These are phyloP conservation scores for Conomelus anceps DNA, from an alignment of 2,888 invertebrate species.

Conservation along the genomic window DNA sequence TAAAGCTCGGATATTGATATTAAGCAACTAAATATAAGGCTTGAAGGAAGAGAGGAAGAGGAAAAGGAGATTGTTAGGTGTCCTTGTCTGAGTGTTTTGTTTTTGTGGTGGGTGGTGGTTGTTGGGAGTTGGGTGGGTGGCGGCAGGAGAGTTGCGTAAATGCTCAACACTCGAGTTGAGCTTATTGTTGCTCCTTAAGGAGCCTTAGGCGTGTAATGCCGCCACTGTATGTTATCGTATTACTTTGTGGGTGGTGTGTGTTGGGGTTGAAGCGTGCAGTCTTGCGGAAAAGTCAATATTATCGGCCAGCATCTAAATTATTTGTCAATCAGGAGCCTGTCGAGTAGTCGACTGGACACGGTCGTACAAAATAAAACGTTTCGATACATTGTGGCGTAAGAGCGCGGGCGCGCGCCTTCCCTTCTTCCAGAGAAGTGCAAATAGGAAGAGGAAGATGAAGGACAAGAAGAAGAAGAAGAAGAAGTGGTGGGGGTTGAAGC, in stretches of 20 bases:
- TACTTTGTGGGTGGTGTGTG: background rate
- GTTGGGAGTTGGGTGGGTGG: no score
- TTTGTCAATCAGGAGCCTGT: slow-evolving; percentile 25
- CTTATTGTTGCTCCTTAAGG: background rate
- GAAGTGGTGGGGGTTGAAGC: slow-evolving; percentile 31
- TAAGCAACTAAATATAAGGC: background rate
- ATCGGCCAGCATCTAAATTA: slow-evolving; percentile 24
- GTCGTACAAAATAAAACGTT: slow-evolving; percentile 26
- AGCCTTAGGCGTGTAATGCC: background rate
- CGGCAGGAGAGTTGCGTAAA: background rate
- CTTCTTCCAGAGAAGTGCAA: background rate
- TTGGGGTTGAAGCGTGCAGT: no score
- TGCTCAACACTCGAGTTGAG: background rate
- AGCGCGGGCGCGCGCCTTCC: background rate
- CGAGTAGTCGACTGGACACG: no score
- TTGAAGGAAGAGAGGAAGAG: background rate
- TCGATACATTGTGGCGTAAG: slow-evolving; percentile 23
- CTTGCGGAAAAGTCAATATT: slow-evolving; percentile 30
- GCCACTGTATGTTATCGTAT: background rate
- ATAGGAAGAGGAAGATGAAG: slow-evolving; percentile 25
- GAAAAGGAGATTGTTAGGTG: background rate
- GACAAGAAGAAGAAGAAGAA: slow-evolving; percentile 26
- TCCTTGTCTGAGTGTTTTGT: background rate
- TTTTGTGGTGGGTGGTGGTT: background rate
- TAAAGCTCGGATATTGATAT: no score